Evolutionary conservation across 2,888 invertebrate species (phyloP), one percentile per base, ranked within the genome.

Genomic region (Apotomis turbidana): DNA sequence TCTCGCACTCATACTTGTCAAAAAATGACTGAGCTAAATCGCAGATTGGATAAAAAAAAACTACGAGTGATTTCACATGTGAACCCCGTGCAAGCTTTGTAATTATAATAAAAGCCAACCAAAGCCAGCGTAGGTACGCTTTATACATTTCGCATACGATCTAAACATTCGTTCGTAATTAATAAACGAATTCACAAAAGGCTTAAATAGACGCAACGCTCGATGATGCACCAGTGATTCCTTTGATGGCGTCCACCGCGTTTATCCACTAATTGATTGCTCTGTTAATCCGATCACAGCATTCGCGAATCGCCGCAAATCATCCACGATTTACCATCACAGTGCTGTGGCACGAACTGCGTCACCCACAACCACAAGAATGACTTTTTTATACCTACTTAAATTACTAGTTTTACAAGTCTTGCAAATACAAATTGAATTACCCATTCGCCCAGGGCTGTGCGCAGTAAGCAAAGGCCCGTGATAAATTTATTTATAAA

Each of bases 401-500:
- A 27, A 27, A 27, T 27, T 27, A 9, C 49, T 49, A 62, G 5
- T 15, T 12, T 36, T 4, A n/a, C 5, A 63, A 46, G 8, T 41
- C 4, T 51, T 44, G 36, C 49, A 41, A 59, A 54, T 62, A 61
- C 61, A 71, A 67, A 71, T 62, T 46, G 38, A 71, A 71, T 38
- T 60, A 61, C 36, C 63, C 64, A 49, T 64, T 54, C 4, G 51
- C 55, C n/a, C 13, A 57, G 46, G 49, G 59, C 69, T 51, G 67
- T 68, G 68, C 54, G 52, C n/a, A 58, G 57, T 63, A 70, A 61
- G 74, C 64, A 49, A 73, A 71, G 74, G 61, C 70, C 76, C 76
- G 73, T 73, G 77, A 84, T 84, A 86, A 84, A 83, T 85, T 83
- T 83, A 81, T 78, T 82, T 81, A 81, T 78, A 77, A 81, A 80